Conservation (phyloP, 2,888 invertebrate genomes). For the Sinodicranocentrus sp. region DNA sequence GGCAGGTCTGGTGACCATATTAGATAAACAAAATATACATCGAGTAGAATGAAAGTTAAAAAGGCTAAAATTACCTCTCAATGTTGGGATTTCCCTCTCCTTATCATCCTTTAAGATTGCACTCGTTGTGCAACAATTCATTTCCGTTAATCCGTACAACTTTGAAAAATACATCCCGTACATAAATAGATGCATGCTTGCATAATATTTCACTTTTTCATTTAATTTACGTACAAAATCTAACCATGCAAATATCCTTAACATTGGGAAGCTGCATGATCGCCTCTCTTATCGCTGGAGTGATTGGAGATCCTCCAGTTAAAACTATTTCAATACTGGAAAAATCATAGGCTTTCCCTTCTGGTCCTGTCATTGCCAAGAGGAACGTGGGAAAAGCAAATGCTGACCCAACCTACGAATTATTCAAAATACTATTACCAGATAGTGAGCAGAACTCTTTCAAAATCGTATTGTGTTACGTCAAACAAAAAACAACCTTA, state of each 20-base stretch:
- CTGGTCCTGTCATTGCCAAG: constrained; percentile 41
- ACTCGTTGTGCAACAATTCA: constrained; percentile 6
- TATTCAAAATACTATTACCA: background rate
- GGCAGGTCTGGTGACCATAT: constrained; percentile 30
- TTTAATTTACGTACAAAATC: background rate
- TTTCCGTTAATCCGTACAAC: constrained; percentile 27
- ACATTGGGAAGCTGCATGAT: constrained; percentile 29
- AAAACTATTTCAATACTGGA: constrained; percentile 46
- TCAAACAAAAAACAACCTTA: constrained; percentile 56
- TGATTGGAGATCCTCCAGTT: constrained; percentile 35
- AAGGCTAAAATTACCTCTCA: background rate
- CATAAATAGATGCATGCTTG: no score
- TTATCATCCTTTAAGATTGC: constrained; percentile 21
- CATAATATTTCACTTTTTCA: background rate
- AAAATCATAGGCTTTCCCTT: constrained; percentile 49
- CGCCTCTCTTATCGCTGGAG: constrained; percentile 26
- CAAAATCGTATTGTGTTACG: no score
- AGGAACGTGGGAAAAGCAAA: background rate
- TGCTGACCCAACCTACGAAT: background rate
- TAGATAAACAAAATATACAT: background rate
- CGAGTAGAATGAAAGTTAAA: background rate
- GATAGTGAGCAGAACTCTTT: background rate
- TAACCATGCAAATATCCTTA: constrained; percentile 48
- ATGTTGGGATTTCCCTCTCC: background rate
- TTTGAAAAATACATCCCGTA: background rate